A percentile compares a stretch with the other conserved stretches of the same genome.
Conservation (phyloP, 2,888 invertebrate species). For the Poecilus cupreus region DNA sequence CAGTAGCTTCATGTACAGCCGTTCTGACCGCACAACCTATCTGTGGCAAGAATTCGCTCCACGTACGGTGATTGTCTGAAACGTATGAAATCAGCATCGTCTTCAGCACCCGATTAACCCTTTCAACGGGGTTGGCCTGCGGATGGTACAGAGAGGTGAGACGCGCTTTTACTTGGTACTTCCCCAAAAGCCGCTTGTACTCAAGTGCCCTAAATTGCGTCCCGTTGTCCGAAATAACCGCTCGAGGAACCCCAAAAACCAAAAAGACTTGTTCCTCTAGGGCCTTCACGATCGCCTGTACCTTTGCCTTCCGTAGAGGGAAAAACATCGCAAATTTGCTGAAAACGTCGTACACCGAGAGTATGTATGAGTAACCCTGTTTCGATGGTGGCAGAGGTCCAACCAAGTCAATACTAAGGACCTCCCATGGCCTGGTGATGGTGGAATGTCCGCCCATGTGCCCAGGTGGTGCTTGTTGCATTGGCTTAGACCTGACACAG, state of each 20-base stretch:
- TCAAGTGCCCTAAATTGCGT: constrained; percentile 58
- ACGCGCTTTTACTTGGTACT: constrained; percentile 48
- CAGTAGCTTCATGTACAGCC: background rate
- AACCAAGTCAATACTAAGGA: constrained; percentile 61
- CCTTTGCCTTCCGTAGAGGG: constrained; percentile 58
- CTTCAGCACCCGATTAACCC: constrained; percentile 59
- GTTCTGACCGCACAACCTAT: background rate
- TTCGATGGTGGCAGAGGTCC: constrained; percentile 62
- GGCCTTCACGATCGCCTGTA: constrained; percentile 28
- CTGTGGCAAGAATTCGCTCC: background rate
- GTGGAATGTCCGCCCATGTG: constrained; percentile 62
- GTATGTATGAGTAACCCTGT: constrained; percentile 58
- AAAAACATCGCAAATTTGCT: constrained; percentile 61
- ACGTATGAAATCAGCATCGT: constrained; percentile 17
- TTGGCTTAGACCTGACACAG: constrained; percentile 63
- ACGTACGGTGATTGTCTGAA: background rate
- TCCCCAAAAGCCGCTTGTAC: constrained; percentile 28
- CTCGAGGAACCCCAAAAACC: constrained; percentile 61
- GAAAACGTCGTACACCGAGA: constrained; percentile 61
- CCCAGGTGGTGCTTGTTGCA: constrained; percentile 61
- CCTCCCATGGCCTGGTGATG: constrained; percentile 60
- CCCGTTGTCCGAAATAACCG: too few relatives aligned
- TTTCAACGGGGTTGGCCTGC: constrained; percentile 59
- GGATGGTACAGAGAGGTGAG: constrained; percentile 60
- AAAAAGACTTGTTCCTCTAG: constrained; percentile 60